Evolutionary conservation across 1,140 invertebrate genomes (phyloP).

Genomic region (Rhopalosiphum padi): DNA sequence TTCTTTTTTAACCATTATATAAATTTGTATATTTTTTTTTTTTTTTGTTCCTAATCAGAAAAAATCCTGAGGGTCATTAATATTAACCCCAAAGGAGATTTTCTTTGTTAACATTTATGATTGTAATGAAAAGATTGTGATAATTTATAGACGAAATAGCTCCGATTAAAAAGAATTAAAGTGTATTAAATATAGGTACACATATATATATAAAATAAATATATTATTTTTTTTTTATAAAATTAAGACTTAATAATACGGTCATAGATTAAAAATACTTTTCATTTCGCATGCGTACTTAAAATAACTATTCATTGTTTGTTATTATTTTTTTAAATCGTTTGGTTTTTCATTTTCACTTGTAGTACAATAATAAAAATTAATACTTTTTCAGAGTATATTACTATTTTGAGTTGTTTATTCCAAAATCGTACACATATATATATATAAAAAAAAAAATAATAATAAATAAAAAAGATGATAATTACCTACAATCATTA

Average conservation of each 20-base stretch:
- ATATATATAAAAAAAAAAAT: constrained; percentile 11
- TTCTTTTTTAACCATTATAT: constrained; percentile 50
- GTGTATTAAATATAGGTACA: constrained; percentile 15
- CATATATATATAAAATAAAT: background rate
- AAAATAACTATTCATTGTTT: constrained; percentile 47
- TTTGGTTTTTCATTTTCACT: constrained; percentile 45
- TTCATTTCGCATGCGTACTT: constrained; percentile 53
- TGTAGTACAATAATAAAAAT: constrained; percentile 47
- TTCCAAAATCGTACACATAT: constrained; percentile 22
- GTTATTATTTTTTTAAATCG: constrained; percentile 46
- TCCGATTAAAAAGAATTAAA: constrained; percentile 28
- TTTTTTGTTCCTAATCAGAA: constrained; percentile 51
- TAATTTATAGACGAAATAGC: constrained; percentile 53
- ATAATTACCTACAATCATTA: constrained; percentile 5
- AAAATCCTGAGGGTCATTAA: background rate
- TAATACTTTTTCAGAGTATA: constrained; percentile 44
- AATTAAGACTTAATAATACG: constrained; percentile 25
- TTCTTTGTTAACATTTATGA: constrained; percentile 49
- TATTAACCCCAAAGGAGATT: background rate
- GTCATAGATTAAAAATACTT: constrained; percentile 36
- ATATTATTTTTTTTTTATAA: constrained; percentile 43
- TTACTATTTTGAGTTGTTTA: constrained; percentile 40
- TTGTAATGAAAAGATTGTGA: constrained; percentile 51
- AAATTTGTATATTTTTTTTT: constrained; percentile 38
- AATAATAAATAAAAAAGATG: constrained; percentile 38